Base-by-base conservation (phyloP, 92 coral and sea anemone species). In the Porites lobata region DNA sequence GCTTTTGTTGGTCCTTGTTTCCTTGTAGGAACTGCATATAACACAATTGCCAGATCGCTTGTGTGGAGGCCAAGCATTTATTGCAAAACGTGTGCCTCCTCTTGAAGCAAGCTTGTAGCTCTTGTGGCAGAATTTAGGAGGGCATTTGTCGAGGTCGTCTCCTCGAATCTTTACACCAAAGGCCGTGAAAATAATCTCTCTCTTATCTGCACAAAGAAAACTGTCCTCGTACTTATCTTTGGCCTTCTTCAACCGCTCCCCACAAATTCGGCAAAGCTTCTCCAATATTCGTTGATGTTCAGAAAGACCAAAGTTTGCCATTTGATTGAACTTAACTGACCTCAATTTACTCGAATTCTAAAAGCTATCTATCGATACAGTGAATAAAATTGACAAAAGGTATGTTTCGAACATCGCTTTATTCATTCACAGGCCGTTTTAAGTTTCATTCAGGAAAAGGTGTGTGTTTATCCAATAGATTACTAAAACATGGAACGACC, bases 1-100 rank as follows among this genome's bases (percentile, higher is more conserved):
- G 80, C 47, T 79, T 86, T 69, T 86, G 90, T 52, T 86, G 85
- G 18, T n/a, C n/a, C n/a, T n/a, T n/a, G n/a, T n/a, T n/a, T 86
- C 79, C 54, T 75, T 68, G 63, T 10, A 86, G 61, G 67, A 32
- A 13, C 19, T 77, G 65, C 90, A 78, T 1, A 29, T 29, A 29
- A 61, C 8, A 29, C 82, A 78, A 12, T 18, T 63, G 1, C 82
- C 82, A 5, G 82, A 32, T 7, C 82, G 54, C 71, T 63, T 47
- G 9, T 78, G 82, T 2, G 70, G 11, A 6, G 82, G 82, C 82
- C 71, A 78, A 29, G 43, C 22, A 19, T 78, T 78, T 8, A 62
- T 78, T 17, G 82, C 82, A 1, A 78, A 6, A 7, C 82, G 70
- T 32, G 82, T 74, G 19, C 78, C 64, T 20, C 78, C 66, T 76